Evolutionary conservation across 2,113 vertebrate species (phyloP).

Genomic region (Nothoprocta perdicaria): DNA sequence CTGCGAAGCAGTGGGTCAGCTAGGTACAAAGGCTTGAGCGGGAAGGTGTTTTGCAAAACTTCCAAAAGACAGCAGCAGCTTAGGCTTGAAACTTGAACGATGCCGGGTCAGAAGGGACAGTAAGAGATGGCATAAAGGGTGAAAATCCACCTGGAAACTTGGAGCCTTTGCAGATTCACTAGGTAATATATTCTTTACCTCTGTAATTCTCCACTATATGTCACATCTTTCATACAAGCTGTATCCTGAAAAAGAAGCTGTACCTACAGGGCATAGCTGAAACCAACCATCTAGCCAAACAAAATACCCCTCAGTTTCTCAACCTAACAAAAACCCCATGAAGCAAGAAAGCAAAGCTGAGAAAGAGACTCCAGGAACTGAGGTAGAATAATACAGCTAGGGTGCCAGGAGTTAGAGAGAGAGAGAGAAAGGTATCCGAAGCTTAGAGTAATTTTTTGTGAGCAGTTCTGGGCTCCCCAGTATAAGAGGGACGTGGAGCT

Average conservation of each 20-base stretch:
- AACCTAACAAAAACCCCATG: too few species aligned
- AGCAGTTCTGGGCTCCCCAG: too few species aligned
- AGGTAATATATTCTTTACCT: not conserved
- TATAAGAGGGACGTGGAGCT: too few species aligned
- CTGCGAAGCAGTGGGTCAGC: not conserved
- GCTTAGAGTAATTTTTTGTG: not conserved
- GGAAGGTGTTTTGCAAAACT: not conserved
- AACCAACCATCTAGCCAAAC: not conserved
- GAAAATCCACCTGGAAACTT: too few species aligned
- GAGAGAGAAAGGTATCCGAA: not conserved
- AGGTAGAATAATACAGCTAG: not conserved
- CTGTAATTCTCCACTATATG: not conserved
- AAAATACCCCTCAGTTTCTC: not conserved
- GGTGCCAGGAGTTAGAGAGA: not conserved
- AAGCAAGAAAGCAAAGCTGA: not conserved
- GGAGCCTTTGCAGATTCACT: not conserved
- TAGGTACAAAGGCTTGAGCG: not conserved
- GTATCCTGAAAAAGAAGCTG: not conserved
- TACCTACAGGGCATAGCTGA: not conserved
- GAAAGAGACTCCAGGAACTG: not conserved
- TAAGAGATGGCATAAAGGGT: too few species aligned
- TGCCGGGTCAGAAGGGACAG: too few species aligned
- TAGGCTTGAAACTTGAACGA: not conserved
- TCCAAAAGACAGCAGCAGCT: not conserved
- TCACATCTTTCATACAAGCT: not conserved